Conservation (phyloP, 2,888 invertebrate species). For the Synergus gifuensis region DNA sequence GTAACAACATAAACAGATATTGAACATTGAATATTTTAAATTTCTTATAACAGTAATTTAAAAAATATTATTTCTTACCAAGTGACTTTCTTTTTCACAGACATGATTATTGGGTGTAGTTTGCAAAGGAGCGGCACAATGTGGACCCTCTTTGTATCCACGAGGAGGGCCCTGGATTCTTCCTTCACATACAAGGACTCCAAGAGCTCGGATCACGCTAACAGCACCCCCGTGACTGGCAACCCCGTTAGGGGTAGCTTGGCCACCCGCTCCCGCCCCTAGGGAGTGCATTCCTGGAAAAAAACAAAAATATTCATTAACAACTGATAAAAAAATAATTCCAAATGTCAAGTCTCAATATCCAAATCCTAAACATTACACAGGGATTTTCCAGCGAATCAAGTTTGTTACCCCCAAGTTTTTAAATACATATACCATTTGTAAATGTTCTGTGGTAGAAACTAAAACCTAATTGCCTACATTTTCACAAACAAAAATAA, state of each 20-base stretch:
- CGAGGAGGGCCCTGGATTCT: slow-evolving; percentile 77
- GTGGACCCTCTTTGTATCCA: slow-evolving; percentile 85
- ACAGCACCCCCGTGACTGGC: slow-evolving; percentile 71
- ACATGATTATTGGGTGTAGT: slow-evolving; percentile 77
- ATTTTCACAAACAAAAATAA: too few relatives aligned
- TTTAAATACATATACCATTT: too few relatives aligned
- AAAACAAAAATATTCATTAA: slow-evolving; percentile 9
- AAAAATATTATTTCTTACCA: slow-evolving; percentile 75
- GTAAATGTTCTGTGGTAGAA: too few relatives aligned
- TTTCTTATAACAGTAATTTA: neutral
- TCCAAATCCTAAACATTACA: neutral
- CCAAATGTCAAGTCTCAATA: neutral
- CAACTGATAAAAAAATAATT: neutral
- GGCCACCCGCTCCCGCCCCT: slow-evolving; percentile 72
- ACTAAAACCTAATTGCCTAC: too few relatives aligned
- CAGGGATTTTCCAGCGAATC: neutral
- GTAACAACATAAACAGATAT: slow-evolving; percentile 44
- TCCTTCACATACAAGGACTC: slow-evolving; percentile 76
- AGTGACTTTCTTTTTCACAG: slow-evolving; percentile 79
- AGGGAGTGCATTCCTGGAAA: slow-evolving; percentile 76
- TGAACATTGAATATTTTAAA: neutral
- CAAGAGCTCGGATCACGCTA: slow-evolving; percentile 75
- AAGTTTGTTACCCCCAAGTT: neutral
- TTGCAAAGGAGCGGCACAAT: slow-evolving; percentile 79
- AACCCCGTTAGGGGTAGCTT: slow-evolving; percentile 65